These are phyloP conservation scores for Mesodorylaimus sp. DNA, from an alignment of 2,888 invertebrate genomes.

Conservation along the genomic window DNA sequence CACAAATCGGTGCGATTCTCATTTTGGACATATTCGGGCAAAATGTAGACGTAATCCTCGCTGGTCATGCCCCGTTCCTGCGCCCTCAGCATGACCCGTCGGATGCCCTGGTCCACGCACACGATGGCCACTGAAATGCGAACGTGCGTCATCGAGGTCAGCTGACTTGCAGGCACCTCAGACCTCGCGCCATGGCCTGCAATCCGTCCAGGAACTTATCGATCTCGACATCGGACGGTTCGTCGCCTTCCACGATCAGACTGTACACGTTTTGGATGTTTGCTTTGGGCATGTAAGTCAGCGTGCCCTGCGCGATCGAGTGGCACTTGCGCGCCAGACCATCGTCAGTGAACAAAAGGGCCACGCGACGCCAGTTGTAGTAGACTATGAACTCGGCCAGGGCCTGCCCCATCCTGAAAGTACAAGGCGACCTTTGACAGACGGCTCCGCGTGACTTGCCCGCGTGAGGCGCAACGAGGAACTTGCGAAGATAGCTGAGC, in stretches of 20 bases:
- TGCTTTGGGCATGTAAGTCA: neutral
- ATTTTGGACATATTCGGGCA: constrained; percentile 5
- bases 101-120: constrained; percentile 8
- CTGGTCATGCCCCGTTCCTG: constrained; percentile 1
- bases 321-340: neutral
- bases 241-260: constrained; percentile 1
- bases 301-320: constrained; percentile 1
- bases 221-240: constrained; percentile 3
- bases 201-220: constrained; percentile 4
- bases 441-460: too few relatives aligned
- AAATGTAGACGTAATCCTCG: constrained; percentile 2
- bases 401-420: neutral
- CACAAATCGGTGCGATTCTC: constrained; percentile 3
- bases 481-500: too few relatives aligned
- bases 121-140: constrained; percentile 9
- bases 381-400: neutral
- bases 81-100: constrained; percentile 9
- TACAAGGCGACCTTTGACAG: too few relatives aligned
- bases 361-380: neutral
- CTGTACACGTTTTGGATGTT: constrained; percentile 7
- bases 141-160: too few relatives aligned
- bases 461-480: too few relatives aligned
- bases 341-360: constrained; percentile 1
- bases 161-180: too few relatives aligned
- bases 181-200: neutral